These are phyloP conservation scores for Drosophila austrosaltans DNA, from an alignment of 2,888 invertebrate species.

Conservation along the genomic window DNA sequence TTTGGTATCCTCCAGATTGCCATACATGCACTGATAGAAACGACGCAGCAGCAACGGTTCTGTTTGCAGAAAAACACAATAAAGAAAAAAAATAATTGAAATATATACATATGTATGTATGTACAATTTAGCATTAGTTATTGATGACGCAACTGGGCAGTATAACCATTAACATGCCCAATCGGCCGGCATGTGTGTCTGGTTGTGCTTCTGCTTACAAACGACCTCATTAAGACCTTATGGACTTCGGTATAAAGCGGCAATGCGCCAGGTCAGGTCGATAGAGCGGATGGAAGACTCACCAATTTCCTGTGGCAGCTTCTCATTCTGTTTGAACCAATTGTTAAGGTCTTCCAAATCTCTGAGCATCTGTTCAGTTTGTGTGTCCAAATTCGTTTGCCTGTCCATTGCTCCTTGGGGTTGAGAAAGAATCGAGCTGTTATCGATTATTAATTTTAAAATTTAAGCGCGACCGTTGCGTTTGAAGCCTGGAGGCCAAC, in stretches of 20 bases:
- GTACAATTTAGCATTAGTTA: constrained; percentile 1
- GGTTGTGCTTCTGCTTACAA: constrained; percentile 50
- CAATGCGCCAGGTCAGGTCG: constrained; percentile 18
- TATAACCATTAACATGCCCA: constrained; percentile 29
- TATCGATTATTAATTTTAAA: constrained; percentile 47
- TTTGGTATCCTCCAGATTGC: constrained; percentile 73
- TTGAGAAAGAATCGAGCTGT: constrained; percentile 6
- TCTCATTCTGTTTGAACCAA: constrained; percentile 74
- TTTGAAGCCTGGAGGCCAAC: constrained; percentile 52
- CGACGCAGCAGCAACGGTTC: constrained; percentile 78
- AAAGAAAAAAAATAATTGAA: background rate
- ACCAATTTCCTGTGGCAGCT: constrained; percentile 77
- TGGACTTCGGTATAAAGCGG: background rate
- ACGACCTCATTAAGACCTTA: constrained; percentile 62
- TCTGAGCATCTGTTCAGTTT: constrained; percentile 54
- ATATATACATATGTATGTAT: constrained; percentile 18
- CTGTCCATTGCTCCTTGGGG: constrained; percentile 15
- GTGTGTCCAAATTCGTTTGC: constrained; percentile 13
- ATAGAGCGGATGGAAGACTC: constrained; percentile 26
- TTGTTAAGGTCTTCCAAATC: constrained; percentile 66
- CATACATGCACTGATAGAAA: constrained; percentile 74
- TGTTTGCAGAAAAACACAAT: constrained; percentile 34
- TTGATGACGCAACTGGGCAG: constrained; percentile 58
- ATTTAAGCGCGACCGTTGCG: constrained; percentile 45
- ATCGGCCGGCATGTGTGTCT: constrained; percentile 17